Base-by-base conservation (phyloP, 2,113 vertebrate genomes). In the Empidonax traillii region DNA sequence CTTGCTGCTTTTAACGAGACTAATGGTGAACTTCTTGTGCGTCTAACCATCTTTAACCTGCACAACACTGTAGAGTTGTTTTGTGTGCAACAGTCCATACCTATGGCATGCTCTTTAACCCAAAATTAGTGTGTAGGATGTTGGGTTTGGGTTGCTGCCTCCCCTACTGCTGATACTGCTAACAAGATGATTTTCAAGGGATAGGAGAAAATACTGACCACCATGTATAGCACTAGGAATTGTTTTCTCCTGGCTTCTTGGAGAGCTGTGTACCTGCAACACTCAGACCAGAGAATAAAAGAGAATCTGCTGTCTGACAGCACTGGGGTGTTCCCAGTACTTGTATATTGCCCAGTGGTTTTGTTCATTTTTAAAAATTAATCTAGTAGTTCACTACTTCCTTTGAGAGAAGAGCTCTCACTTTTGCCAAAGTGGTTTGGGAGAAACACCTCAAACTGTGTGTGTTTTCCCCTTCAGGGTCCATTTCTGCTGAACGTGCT, bases 121-220 rank as follows among this genome's bases (percentile, higher is more conserved):
- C 67, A 35, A 12, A 5, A 9, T 12, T 27, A 35, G 1, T 25
- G 21, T 83, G 41, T 72, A 63, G 17, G n/a, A 8, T 10, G 33
- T 44, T 77, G 33, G 81, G n/a, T 78, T 94, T 61, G 58, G 71
- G 93, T 90, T 95, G 75, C 91, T 96, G 92, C 72, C 82, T 74
- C 75, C 68, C 78, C 67, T 73, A 6, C 58, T 62, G 33, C 25
- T 87, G 28, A n/a, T 58, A 41, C 11, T 49, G 41, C 49, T 82
- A 46, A 55, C n/a, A 80, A 55, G 43, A 23, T 76, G 78, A 28
- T 93, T 89, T 89, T 83, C 67, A 83, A 85, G 51, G 63, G 20
- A 17, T 15, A 62, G 63, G 67, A 91, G 59, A 79, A 91, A 89
- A 83, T 69, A 44, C 20, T 88, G 82, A 77, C 85, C 39, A 59